Percentiles rank a stretch among this genome's conserved stretches.
Evolutionary conservation across 2,797 vertebrate species (phyloP).

Genomic region (Eurystomus glaucurus): DNA sequence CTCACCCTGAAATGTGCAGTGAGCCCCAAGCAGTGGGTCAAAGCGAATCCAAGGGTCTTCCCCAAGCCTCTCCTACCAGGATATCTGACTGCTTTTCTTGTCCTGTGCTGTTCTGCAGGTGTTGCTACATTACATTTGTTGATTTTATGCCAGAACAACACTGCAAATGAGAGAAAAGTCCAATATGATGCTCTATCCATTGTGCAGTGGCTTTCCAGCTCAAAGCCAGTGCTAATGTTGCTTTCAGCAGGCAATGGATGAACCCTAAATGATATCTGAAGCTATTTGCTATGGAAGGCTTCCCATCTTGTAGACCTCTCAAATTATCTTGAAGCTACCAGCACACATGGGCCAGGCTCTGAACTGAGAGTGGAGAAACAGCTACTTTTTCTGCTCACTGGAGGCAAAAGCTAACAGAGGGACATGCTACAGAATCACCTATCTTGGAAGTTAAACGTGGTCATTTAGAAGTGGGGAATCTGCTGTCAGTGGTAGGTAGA

Average conservation of each 20-base stretch:
- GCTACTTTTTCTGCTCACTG: not conserved
- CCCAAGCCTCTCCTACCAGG: not conserved
- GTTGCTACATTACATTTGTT: not conserved
- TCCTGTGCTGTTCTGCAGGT: not conserved
- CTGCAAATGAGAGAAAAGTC: not conserved
- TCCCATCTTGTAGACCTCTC: not conserved
- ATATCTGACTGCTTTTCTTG: not conserved
- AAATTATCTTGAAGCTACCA: not conserved
- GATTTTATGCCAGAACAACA: not conserved
- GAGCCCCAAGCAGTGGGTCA: not conserved
- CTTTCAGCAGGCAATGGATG: not conserved
- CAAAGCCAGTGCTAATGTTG: not conserved
- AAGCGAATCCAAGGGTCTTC: not conserved
- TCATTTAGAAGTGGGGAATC: not conserved
- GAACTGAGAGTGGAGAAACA: not conserved
- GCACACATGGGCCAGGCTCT: rapidly evolving
- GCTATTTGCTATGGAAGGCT: not conserved
- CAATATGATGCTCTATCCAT: rapidly evolving
- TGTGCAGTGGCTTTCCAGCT: not conserved
- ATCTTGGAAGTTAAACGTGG: not conserved
- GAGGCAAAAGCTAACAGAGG: not conserved
- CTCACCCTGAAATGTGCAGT: not conserved
- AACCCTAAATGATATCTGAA: not conserved
- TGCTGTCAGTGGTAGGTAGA: not conserved
- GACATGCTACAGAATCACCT: not conserved